A percentile compares a stretch with the other conserved stretches of the same genome.
These are phyloP conservation scores for Colossoma macropomum DNA, from an alignment of 2,113 vertebrate species.

Conservation along the genomic window DNA sequence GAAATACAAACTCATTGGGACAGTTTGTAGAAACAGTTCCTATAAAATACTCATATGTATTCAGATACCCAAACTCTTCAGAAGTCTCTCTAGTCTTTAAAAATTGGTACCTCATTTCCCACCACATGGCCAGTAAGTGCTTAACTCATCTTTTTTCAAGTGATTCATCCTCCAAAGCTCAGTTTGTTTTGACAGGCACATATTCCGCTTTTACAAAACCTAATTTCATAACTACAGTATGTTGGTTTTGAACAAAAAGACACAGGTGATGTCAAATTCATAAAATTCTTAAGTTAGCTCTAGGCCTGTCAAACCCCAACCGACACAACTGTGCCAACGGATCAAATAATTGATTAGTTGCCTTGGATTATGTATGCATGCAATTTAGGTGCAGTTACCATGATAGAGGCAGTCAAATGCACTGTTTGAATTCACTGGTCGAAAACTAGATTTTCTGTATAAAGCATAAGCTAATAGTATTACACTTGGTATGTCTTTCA, in stretches of 20 bases:
- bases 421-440: background rate
- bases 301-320: background rate
- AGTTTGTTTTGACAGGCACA: background rate
- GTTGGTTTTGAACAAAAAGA: background rate
- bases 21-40: too few relatives aligned
- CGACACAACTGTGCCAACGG: background rate
- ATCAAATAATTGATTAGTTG: background rate
- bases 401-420: background rate
- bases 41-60: too few relatives aligned
- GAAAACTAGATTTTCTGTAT: background rate
- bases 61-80: too few relatives aligned
- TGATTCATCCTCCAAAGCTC: too few relatives aligned
- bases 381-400: background rate
- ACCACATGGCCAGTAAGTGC: too few relatives aligned
- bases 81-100: too few relatives aligned
- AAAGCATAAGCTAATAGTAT: constrained; percentile 13
- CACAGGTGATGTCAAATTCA: background rate
- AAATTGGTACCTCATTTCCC: too few relatives aligned
- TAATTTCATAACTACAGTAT: background rate
- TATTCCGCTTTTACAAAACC: background rate
- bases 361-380: too few relatives aligned
- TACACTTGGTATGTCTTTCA: constrained; percentile 67
- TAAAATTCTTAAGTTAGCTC: background rate
- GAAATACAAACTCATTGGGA: too few relatives aligned
- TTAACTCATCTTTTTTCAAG: too few relatives aligned